A percentile compares a stretch with the other conserved stretches of the same genome.
Conservation (phyloP, 2,797 vertebrate genomes). For the Girardinus metallicus region DNA sequence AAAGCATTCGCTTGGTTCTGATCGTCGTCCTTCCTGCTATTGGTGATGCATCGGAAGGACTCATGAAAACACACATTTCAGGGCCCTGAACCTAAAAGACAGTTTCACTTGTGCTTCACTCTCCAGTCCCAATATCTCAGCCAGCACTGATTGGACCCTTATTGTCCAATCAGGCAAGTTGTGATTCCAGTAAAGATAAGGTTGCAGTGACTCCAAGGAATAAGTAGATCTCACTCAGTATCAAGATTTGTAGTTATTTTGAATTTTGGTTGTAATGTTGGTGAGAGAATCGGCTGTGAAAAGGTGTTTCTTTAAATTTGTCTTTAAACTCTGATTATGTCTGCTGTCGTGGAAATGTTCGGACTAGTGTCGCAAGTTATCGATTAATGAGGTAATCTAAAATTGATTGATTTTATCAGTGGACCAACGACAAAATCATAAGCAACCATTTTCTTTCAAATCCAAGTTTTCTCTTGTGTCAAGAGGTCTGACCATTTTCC, state of each 20-base stretch:
- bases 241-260: slow-evolving; percentile 58
- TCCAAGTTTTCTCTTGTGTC: too few species aligned
- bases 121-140: slow-evolving; percentile 81
- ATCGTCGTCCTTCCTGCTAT: slow-evolving; percentile 5
- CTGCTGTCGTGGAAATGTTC: slow-evolving; percentile 12
- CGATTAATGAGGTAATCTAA: too few species aligned
- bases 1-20: slow-evolving; percentile 25
- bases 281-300: slow-evolving; percentile 24
- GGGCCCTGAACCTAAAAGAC: slow-evolving; percentile 43
- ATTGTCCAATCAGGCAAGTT: slow-evolving; percentile 86
- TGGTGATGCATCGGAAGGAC: not conserved
- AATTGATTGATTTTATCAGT: too few species aligned
- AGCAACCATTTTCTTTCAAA: too few species aligned
- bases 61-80: not conserved
- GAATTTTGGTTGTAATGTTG: slow-evolving; percentile 46
- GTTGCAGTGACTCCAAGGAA: slow-evolving; percentile 90
- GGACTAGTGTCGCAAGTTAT: not conserved
- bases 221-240: slow-evolving; percentile 82
- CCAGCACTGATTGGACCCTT: slow-evolving; percentile 88
- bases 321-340: not conserved
- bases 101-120: slow-evolving; percentile 67
- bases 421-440: too few species aligned
- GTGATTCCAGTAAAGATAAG: slow-evolving; percentile 87
- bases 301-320: slow-evolving; percentile 1
- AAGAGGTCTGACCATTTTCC: too few species aligned